Base-by-base conservation (phyloP, 2,113 vertebrate species). In the Myotis brandtii region DNA sequence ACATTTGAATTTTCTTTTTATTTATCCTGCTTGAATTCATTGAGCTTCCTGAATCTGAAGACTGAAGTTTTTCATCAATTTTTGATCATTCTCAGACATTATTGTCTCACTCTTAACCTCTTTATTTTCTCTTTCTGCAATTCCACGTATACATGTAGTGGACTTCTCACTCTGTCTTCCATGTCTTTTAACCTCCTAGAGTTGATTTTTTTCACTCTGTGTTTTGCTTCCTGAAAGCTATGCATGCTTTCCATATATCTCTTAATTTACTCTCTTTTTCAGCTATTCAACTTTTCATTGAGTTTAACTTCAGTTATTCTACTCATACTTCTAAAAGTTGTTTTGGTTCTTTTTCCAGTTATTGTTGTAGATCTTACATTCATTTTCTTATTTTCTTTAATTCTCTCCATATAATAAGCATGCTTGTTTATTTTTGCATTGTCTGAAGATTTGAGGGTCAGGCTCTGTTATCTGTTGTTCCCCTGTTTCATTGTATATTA, bases 371-470 rank as follows among this genome's bases (percentile, higher is more conserved):
- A 10, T 72, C 21, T 83, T 23, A 27, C 59, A 79, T 48, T 77
- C 37, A 62, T 48, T 77, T 79, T 90, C 90, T 76, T 77, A 50
- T 43, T 84, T 5, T 73, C 23, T 91, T 86, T 91, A 10, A 50
- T 87, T 93, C 25, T 93, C 32, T 91, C 16, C 73, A 73, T 75
- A 27, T 91, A 52, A 70, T 92, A 81, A 81, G 43, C n/a, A 81
- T 46, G 40, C 20, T 66, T 80, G 7, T 94, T 89, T 89, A 76
- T 92, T 92, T 88, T 96, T 89, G 20, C 46, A 62, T 20, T 94
- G 66, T 72, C 7, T 85, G 48, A 80, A 62, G 1, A 59, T 88
- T 91, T 85, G 30, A 88, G 40, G 8, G 5, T 84, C 20, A 50
- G 7, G 5, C 93, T 92, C 59, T 82, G 0, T 69, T 84, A 62